phyloP scores from a whole-genome alignment of 2,888 invertebrate genomes.

The Coelopa pilipes region DNA sequence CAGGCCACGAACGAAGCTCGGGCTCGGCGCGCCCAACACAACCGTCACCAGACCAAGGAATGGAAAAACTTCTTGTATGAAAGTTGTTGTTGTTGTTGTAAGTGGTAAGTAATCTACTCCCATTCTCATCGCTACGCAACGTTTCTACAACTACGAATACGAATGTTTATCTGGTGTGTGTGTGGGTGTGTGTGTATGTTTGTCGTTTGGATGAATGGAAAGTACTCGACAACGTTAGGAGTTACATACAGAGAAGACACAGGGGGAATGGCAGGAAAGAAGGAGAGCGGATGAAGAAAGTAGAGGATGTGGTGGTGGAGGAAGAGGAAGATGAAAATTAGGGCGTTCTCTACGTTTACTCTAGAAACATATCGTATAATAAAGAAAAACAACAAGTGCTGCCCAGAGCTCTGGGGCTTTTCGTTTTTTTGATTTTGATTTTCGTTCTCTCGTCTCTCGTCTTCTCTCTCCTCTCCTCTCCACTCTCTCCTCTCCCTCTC shows the following conservation, averaged over 20 bases:
- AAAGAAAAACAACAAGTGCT: neutral
- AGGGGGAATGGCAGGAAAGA: neutral
- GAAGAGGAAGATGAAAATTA: neutral
- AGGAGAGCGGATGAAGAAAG: neutral
- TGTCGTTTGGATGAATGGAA: neutral
- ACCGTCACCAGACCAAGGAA: no score
- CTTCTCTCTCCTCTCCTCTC: neutral
- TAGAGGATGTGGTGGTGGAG: neutral
- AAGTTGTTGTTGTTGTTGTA: no score
- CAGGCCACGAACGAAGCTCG: no score
- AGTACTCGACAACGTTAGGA: no score
- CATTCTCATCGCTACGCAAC: neutral
- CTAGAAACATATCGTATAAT: neutral
- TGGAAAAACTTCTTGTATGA: no score
- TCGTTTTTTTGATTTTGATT: neutral
- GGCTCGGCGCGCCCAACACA: no score
- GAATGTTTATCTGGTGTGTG: neutral
- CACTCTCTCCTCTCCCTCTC: no score
- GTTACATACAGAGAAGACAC: neutral
- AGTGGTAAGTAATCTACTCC: constrained; percentile 14
- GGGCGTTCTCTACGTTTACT: neutral
- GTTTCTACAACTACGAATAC: neutral
- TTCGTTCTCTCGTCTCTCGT: neutral
- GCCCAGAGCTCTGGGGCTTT: neutral
- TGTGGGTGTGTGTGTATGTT: neutral